Evolutionary conservation across 2,888 invertebrate genomes (phyloP).

Genomic region (Drosophila differens): DNA sequence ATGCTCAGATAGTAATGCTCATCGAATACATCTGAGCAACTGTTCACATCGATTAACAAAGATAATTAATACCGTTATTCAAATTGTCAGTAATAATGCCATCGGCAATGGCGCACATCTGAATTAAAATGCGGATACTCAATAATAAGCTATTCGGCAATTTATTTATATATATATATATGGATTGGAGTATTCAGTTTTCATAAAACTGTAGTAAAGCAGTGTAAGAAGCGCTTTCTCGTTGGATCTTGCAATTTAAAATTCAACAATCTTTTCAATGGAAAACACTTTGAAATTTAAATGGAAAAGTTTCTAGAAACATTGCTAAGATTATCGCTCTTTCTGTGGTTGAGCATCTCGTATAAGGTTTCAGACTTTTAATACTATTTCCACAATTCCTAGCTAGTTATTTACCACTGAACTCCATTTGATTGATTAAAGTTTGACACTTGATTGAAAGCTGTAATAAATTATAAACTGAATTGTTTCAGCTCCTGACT

Average conservation of each 20-base stretch:
- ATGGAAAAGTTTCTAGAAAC: background rate
- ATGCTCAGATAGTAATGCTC: no score
- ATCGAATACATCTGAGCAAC: no score
- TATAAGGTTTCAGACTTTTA: background rate
- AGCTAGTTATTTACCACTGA: background rate
- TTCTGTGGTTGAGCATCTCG: background rate
- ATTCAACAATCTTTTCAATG: no score
- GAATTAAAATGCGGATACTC: background rate
- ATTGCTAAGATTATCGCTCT: background rate
- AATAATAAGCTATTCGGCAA: no score
- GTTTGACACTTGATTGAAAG: background rate
- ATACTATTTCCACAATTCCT: background rate
- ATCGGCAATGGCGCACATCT: background rate
- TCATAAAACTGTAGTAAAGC: no score
- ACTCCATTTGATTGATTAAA: background rate
- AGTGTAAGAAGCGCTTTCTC: no score
- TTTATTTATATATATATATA: no score
- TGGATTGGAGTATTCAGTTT: background rate
- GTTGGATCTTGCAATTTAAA: no score
- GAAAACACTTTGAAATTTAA: no score
- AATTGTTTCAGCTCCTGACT: fast-evolving
- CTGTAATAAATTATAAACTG: background rate
- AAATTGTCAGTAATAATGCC: no score
- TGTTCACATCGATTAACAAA: no score
- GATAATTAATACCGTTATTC: no score